Base-by-base conservation (phyloP, 2,113 vertebrate genomes). In the Clarias batrachus region DNA sequence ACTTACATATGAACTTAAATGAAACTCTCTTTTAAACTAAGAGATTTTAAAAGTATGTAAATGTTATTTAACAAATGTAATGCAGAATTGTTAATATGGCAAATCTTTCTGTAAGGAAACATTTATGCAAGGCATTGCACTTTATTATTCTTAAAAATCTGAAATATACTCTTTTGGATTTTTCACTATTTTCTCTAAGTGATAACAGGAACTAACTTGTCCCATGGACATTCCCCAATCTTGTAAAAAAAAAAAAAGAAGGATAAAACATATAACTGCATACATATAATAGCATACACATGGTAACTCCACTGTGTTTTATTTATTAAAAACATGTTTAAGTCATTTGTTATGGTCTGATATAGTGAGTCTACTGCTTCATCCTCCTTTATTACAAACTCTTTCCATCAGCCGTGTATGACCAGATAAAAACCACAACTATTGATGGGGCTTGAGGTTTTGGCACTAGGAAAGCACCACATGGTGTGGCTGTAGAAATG, bases 401-500 rank as follows among this genome's bases (percentile, higher is more conserved):
- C 57, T 21, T 60, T 60, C 11, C 23, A 62, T 76, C 48, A 27
- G 17, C n/a, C 66, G 25, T 59, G 52, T 57, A 59, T 73, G 19
- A 56, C 82, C 68, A 52, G 62, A 84, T 23, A 70, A 57, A 62
- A n/a, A 63, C 4, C 14, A 74, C 5, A 19, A 74, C 17, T 41
- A n/a, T 41, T 74, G 68, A 74, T 23, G 54, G 54, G 52, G 59
- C 41, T 62, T 77, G 41, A 78, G 59, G 71, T 27, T 85, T 77
- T 78, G 60, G 71, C 37, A 76, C 57, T n/a, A 37, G 63, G 25
- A 12, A 85, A 65, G 5, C 60, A 79, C 27, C 56, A 37, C 14
- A 65, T 78, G 60, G 14, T 56, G n/a, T 23, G 41, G 19, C 41
- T 66, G n/a, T 79, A 62, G 74, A 79, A 85, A 85, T 54, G 30